Base-by-base conservation (phyloP, 2,888 invertebrate species). In the Polylopha cassiicola region DNA sequence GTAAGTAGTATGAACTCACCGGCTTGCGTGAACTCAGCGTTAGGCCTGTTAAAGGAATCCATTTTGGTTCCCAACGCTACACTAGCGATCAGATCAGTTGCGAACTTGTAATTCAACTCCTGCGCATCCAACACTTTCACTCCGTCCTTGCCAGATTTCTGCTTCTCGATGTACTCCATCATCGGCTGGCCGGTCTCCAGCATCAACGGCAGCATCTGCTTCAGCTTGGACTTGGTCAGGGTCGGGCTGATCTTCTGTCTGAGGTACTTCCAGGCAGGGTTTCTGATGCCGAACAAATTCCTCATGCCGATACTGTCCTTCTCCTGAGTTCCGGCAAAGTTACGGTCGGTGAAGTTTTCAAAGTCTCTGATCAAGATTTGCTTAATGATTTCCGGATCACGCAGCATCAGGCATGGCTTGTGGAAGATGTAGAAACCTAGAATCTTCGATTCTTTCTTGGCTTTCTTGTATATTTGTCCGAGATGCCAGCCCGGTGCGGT, bases 351-450 rank as follows among this genome's bases (percentile, higher is more conserved):
- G 18, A 59, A 59, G 4, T 50, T 50, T 3, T 53, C 46, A 18
- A 56, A 56, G 31, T 56, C 54, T 5, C 43, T 38, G 6, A 54
- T 41, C 9, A 59, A 26, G 6, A 59, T 52, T 11, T 59, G 52
- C 14, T 56, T 58, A 7, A 59, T 55, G n/a, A 56, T 28, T 14
- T 54, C 39, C 2, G 55, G 56, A 8, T 59, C 56, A 27, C 48
- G 49, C n/a, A 59, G 28, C 4, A 56, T 38, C 1, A 59, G 43
- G 29, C 56, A 58, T 0, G 59, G 58, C 13, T 58, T 59, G 20
- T 58, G 58, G 28, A 58, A 54, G 5, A 59, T 53, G 17, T 58
- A 59, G 36, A 59, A 58, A 1, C 59, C 59, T 4, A 55, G 41
- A 8, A 39, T 50, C 0, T 55, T 52, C 0, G 39, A 49, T 8